Conservation (phyloP, 1,140 invertebrate genomes). For the Lucilia cuprina region DNA sequence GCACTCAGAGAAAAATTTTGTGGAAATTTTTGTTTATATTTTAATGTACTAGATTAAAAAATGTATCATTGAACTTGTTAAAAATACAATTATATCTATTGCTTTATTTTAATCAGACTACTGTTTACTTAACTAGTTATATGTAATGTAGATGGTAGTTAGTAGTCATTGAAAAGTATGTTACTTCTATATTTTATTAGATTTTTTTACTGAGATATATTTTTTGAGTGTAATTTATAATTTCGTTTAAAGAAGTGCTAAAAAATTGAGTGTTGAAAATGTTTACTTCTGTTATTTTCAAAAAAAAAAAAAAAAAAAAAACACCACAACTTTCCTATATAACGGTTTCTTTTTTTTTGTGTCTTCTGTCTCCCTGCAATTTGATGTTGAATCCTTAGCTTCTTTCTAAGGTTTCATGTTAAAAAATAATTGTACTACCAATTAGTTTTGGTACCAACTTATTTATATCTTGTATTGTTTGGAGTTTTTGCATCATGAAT, state of each 20-base stretch:
- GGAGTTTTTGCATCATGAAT: background rate
- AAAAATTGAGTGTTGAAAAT: background rate
- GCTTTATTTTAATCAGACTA: no score
- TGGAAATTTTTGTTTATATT: no score
- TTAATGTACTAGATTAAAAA: no score
- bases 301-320: background rate
- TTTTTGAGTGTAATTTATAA: background rate
- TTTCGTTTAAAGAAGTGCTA: background rate
- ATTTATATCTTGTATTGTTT: constrained; percentile 21
- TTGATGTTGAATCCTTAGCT: background rate
- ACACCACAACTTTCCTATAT: background rate
- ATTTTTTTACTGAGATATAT: background rate
- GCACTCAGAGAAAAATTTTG: no score
- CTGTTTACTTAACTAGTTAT: no score
- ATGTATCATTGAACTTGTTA: no score
- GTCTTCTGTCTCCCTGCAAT: background rate
- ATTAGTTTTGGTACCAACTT: constrained; percentile 19
- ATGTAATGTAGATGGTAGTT: no score
- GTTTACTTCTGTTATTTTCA: background rate
- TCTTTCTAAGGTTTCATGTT: constrained; percentile 24
- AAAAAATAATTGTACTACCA: constrained; percentile 38
- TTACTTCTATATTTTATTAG: no score
- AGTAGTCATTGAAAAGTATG: no score
- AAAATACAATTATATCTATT: no score
- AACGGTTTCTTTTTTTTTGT: constrained; percentile 13